These are phyloP conservation scores for Datnioides undecimradiatus DNA, from an alignment of 2,113 vertebrate genomes.

Conservation along the genomic window DNA sequence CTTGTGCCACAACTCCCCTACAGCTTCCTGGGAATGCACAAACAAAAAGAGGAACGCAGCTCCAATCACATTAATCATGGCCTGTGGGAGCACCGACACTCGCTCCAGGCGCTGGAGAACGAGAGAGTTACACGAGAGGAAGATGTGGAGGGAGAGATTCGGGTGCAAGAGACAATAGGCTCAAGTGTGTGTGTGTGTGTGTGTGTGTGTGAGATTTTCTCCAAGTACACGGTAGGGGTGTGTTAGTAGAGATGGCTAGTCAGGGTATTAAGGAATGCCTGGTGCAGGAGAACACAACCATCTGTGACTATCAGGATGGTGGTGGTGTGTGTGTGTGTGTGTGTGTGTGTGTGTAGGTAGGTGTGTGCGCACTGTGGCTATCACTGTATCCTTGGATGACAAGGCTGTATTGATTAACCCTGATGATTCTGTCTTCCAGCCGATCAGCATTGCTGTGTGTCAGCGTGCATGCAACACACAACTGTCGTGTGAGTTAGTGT, in stretches of 20 bases:
- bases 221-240: constrained; percentile 14
- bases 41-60: constrained; percentile 65
- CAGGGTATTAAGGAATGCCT: constrained; percentile 43
- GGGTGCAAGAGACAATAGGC: constrained; percentile 48
- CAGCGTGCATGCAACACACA: constrained; percentile 36
- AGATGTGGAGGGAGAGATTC: constrained; percentile 36
- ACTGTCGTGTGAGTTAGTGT: neutral
- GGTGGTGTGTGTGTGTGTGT: constrained; percentile 36
- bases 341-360: constrained; percentile 9
- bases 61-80: constrained; percentile 83
- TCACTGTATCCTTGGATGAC: constrained; percentile 47
- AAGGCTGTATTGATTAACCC: constrained; percentile 71
- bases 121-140: constrained; percentile 59
- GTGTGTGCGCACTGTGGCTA: neutral
- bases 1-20: constrained; percentile 70
- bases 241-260: constrained; percentile 49
- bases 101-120: constrained; percentile 57
- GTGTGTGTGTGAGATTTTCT: constrained; percentile 14
- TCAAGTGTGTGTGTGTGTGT: neutral
- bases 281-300: constrained; percentile 39
- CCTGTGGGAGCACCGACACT: constrained; percentile 65
- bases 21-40: constrained; percentile 59
- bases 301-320: constrained; percentile 47
- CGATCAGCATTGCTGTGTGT: constrained; percentile 65
- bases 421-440: constrained; percentile 63